Conservation (phyloP, 2,797 vertebrate genomes). For the Diceros bicornis region DNA sequence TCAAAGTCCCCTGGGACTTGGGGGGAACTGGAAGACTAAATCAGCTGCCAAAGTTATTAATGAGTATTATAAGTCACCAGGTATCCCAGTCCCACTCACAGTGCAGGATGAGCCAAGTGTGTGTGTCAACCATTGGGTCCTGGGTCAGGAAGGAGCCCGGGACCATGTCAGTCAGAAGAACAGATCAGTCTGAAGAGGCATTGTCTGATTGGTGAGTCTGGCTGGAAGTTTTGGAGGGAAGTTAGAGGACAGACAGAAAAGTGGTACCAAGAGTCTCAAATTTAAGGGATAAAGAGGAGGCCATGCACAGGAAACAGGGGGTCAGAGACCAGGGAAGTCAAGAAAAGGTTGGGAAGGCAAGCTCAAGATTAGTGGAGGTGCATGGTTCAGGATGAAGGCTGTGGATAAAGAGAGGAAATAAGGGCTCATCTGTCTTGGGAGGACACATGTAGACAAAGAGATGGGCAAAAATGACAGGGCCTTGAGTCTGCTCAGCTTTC, state of each 20-base stretch:
- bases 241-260: background rate
- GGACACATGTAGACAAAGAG: background rate
- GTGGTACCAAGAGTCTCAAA: background rate
- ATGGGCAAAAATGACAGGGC: background rate
- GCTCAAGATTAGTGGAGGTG: background rate
- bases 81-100: background rate
- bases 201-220: background rate
- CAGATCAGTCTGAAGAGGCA: background rate
- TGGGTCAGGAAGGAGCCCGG: background rate
- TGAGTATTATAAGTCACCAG: background rate
- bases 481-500: background rate
- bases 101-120: background rate
- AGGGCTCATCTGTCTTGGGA: background rate
- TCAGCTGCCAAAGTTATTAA: background rate
- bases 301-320: background rate
- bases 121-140: background rate
- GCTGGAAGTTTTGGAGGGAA: background rate
- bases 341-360: background rate
- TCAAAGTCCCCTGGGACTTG: background rate
- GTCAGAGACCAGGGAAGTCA: background rate
- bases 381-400: background rate
- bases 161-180: background rate
- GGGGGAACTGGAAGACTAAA: background rate
- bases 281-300: background rate
- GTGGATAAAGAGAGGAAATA: background rate